A percentile compares a stretch with the other conserved stretches of the same genome.
phyloP scores from a whole-genome alignment of 2,797 vertebrate genomes.

The Hydrophis major region DNA sequence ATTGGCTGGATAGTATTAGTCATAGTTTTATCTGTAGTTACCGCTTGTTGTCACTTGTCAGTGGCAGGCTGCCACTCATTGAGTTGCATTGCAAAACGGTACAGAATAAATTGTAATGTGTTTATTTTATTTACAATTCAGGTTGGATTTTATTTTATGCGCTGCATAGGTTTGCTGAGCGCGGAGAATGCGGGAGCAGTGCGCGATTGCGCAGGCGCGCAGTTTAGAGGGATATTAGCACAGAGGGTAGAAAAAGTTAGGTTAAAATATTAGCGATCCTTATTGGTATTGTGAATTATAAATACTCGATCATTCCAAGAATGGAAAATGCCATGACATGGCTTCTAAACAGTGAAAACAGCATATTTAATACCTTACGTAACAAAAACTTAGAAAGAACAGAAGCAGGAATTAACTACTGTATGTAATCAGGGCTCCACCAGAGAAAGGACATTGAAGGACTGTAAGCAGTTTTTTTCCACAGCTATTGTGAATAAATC shows the following conservation, averaged over 20 bases:
- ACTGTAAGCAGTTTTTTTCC: background rate
- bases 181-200: too few relatives aligned
- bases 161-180: too few relatives aligned
- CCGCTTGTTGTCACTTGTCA: too few relatives aligned
- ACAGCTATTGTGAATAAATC: background rate
- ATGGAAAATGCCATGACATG: background rate
- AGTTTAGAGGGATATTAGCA: too few relatives aligned
- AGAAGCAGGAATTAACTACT: background rate
- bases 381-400: background rate
- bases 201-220: too few relatives aligned
- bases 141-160: too few relatives aligned
- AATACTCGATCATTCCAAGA: background rate
- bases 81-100: too few relatives aligned
- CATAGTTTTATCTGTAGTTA: too few relatives aligned
- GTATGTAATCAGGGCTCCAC: background rate
- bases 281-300: background rate
- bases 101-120: too few relatives aligned
- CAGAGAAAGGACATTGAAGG: background rate
- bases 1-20: too few relatives aligned
- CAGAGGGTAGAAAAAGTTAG: background rate
- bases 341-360: background rate
- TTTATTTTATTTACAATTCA: too few relatives aligned
- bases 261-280: background rate
- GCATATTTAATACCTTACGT: background rate
- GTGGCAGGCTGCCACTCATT: too few relatives aligned